Percentiles rank a stretch among this genome's conserved stretches.
phyloP scores from a whole-genome alignment of 2,888 invertebrate genomes.

The Scaptomyza parva region DNA sequence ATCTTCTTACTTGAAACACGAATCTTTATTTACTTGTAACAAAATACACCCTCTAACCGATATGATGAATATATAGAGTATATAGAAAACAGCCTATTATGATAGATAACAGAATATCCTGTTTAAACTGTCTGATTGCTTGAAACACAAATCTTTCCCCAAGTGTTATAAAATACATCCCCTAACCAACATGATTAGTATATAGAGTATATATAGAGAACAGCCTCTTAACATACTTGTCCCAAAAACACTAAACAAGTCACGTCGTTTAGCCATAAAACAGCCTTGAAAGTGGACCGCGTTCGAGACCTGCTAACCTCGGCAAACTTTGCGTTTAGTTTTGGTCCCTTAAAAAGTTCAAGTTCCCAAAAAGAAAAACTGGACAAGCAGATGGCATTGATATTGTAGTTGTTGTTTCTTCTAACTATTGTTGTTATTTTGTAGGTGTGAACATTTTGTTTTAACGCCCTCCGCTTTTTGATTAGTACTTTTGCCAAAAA shows the following conservation, averaged over 20 bases:
- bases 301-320: conserved; percentile 36
- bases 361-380: conserved; percentile 57
- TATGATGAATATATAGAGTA: too few species aligned
- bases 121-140: too few species aligned
- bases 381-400: conserved; percentile 49
- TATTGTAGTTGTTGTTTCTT: conserved; percentile 17
- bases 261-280: conserved; percentile 72
- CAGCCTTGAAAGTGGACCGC: conserved; percentile 48
- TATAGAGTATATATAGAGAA: conserved; percentile 16
- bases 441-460: conserved; percentile 77
- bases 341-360: conserved; percentile 58
- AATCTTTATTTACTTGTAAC: too few species aligned
- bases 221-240: background rate
- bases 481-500: conserved; percentile 39
- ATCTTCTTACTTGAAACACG: too few species aligned
- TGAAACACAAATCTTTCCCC: too few species aligned
- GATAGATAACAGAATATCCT: too few species aligned
- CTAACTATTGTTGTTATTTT: conserved; percentile 21
- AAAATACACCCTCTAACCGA: too few species aligned
- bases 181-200: too few species aligned
- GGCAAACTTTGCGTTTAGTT: conserved; percentile 63
- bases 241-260: conserved; percentile 58
- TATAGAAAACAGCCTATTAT: too few species aligned
- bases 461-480: conserved; percentile 60
- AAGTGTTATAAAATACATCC: too few species aligned